Evolutionary conservation across 2,888 invertebrate genomes (phyloP).

Genomic region (Cremastinae sp.): DNA sequence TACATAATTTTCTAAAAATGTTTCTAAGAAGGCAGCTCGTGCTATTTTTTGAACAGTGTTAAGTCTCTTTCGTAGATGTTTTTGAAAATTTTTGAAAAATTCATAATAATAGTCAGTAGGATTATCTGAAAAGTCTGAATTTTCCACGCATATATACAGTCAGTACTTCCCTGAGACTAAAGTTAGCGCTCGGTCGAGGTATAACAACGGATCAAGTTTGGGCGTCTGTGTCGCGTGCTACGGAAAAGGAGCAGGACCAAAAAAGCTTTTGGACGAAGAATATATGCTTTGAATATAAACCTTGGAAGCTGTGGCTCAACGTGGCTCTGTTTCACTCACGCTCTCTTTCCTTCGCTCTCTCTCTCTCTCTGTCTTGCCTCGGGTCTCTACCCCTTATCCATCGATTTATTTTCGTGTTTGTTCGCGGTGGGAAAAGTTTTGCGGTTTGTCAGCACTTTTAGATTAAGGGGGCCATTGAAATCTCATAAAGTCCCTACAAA

Average conservation of each 20-base stretch:
- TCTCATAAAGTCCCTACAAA: conserved; percentile 78
- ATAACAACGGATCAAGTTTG: conserved; percentile 42
- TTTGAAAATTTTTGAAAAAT: too few species aligned
- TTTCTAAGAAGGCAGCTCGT: too few species aligned
- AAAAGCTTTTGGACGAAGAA: conserved; percentile 47
- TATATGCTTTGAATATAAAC: conserved; percentile 79
- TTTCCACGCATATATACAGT: too few species aligned
- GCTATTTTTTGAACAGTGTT: too few species aligned
- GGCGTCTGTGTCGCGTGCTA: conserved; percentile 9
- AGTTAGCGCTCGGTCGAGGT: not conserved
- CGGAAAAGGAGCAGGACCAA: conserved; percentile 29
- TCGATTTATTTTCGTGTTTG: conserved; percentile 80
- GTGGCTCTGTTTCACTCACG: conserved; percentile 47
- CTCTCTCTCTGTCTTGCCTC: conserved; percentile 21
- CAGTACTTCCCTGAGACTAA: not conserved
- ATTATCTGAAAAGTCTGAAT: too few species aligned
- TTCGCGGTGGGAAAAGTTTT: conserved; percentile 78
- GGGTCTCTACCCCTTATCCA: conserved; percentile 57
- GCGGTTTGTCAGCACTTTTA: conserved; percentile 80
- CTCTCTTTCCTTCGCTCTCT: conserved; percentile 51
- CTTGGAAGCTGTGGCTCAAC: conserved; percentile 68
- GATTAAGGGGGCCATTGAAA: conserved; percentile 77
- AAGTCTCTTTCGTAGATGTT: too few species aligned
- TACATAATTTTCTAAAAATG: too few species aligned
- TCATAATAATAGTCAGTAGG: too few species aligned